These are phyloP conservation scores for Bombus confusus DNA, from an alignment of 1,140 invertebrate genomes.

Conservation along the genomic window DNA sequence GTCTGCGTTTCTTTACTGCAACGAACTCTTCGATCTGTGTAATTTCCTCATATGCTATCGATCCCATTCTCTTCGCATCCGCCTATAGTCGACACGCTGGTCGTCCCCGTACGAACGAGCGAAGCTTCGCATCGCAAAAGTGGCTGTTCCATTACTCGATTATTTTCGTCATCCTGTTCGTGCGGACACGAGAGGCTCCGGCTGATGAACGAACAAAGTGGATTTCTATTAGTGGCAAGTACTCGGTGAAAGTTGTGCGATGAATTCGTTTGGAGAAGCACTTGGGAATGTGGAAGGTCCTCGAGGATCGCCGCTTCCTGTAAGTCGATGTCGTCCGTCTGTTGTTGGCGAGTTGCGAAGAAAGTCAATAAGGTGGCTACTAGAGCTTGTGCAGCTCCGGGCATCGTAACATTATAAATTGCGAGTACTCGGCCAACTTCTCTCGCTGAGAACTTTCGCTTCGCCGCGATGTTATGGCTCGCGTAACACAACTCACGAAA, in stretches of 20 bases:
- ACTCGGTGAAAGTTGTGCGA: not conserved
- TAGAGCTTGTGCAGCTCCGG: not conserved
- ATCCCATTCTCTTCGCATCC: too few species aligned
- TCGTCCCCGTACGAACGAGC: too few species aligned
- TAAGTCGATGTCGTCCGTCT: not conserved
- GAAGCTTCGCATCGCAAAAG: too few species aligned
- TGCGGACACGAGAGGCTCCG: too few species aligned
- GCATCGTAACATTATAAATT: not conserved
- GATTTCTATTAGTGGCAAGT: not conserved
- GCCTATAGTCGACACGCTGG: too few species aligned
- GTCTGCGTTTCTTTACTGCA: too few species aligned
- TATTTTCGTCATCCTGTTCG: too few species aligned
- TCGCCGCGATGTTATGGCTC: not conserved
- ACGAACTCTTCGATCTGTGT: accelerated
- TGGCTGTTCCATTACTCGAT: too few species aligned
- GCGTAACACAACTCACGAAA: not conserved
- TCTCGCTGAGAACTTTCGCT: not conserved
- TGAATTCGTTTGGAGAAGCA: not conserved
- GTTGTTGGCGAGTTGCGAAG: not conserved
- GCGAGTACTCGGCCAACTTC: not conserved
- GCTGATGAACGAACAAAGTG: not conserved
- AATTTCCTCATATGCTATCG: too few species aligned
- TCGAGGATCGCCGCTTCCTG: not conserved
- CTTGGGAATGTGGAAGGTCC: not conserved
- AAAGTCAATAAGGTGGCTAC: not conserved